phyloP scores from a whole-genome alignment of 2,888 invertebrate species.

The Caradrina kadenii region DNA sequence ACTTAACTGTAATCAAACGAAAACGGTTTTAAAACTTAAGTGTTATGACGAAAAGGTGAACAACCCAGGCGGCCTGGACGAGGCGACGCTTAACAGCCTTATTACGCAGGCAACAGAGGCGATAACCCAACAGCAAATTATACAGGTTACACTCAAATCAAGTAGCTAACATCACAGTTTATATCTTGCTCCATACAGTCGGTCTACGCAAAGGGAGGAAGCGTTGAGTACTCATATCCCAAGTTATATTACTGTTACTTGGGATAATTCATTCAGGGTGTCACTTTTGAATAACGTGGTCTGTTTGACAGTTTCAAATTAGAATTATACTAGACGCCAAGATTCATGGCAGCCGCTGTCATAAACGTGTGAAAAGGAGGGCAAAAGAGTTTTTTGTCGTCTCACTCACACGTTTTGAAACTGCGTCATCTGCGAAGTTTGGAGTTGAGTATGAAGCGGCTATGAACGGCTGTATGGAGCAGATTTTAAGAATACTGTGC shows the following conservation, averaged over 20 bases:
- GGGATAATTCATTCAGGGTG: neutral
- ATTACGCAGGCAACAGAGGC: constrained; percentile 90
- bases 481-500: constrained; percentile 34
- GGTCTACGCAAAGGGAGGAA: constrained; percentile 15
- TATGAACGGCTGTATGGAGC: constrained; percentile 44
- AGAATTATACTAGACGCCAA: no score
- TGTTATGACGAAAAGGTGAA: constrained; percentile 83
- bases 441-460: neutral
- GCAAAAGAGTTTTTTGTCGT: neutral
- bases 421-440: neutral
- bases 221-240: neutral
- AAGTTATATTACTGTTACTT: neutral
- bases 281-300: neutral
- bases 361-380: neutral
- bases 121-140: constrained; percentile 89
- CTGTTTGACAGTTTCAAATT: neutral
- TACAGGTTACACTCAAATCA: constrained; percentile 82
- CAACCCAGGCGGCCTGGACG: constrained; percentile 88
- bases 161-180: constrained; percentile 54
- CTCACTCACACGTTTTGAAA: neutral
- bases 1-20: neutral
- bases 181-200: constrained; percentile 49
- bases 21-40: constrained; percentile 32
- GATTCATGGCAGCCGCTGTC: neutral
- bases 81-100: constrained; percentile 88